These are phyloP conservation scores for Balaenoptera acutorostrata DNA, from an alignment of 2,113 vertebrate species.

Conservation along the genomic window DNA sequence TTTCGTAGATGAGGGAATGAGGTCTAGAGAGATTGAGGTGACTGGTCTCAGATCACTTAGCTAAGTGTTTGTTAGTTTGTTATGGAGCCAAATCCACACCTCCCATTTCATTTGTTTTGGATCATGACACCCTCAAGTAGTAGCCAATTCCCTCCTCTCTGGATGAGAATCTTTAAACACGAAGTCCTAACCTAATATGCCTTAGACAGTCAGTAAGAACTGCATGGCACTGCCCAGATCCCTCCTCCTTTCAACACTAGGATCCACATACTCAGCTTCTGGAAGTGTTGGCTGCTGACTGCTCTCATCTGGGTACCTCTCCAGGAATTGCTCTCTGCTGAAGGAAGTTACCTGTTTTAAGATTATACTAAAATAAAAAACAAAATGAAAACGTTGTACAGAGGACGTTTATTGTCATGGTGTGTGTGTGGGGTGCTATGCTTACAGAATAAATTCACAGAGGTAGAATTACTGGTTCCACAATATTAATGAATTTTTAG, in stretches of 20 bases:
- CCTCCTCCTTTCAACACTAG: neutral
- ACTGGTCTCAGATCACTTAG: neutral
- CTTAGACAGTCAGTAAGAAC: neutral
- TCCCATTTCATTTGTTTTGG: neutral
- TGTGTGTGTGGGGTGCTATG: too few relatives aligned
- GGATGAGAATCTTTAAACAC: neutral
- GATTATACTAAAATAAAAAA: neutral
- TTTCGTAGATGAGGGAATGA: neutral
- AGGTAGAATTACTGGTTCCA: neutral
- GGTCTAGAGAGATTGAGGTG: neutral
- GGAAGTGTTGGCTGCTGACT: neutral
- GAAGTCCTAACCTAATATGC: neutral
- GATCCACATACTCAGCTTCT: neutral
- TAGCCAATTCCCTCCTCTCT: neutral
- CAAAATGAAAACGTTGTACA: neutral
- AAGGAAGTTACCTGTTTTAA: neutral
- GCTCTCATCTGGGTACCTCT: neutral
- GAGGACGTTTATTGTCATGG: neutral
- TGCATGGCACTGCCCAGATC: neutral
- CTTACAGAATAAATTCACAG: neutral
- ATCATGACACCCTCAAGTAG: neutral
- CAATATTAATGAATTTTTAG: neutral
- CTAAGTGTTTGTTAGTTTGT: neutral
- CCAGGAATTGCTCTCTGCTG: neutral
- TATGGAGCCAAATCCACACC: neutral